Conservation (phyloP, 2,797 vertebrate genomes). For the Numenius phaeopus region DNA sequence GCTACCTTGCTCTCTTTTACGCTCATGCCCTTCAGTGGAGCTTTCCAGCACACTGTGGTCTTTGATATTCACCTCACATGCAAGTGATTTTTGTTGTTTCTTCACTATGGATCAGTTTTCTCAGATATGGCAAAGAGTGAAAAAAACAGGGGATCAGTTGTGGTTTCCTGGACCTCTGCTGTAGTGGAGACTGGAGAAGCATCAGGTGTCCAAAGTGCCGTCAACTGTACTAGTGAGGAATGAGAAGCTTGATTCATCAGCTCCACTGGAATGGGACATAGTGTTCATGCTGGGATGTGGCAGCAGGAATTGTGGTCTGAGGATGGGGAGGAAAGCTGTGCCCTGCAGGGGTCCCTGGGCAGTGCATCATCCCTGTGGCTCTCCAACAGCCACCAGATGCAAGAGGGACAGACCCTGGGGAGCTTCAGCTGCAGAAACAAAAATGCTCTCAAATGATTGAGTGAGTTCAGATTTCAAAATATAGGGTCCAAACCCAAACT, state of each 20-base stretch:
- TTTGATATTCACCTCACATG: neutral
- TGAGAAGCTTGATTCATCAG: fast-evolving
- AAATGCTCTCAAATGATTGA: neutral
- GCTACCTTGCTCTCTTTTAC: neutral
- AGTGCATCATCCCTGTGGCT: fast-evolving
- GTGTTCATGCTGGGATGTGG: fast-evolving
- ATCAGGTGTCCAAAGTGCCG: fast-evolving
- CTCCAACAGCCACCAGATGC: neutral
- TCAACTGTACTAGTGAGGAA: neutral
- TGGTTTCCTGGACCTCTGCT: neutral
- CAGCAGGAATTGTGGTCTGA: neutral
- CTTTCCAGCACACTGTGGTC: neutral
- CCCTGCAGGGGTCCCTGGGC: too few species aligned
- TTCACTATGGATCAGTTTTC: neutral
- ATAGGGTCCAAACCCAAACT: neutral
- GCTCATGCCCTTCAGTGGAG: neutral
- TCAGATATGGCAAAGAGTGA: neutral
- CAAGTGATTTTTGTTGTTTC: neutral
- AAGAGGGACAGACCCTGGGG: neutral
- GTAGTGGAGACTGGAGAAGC: neutral
- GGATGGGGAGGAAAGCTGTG: neutral
- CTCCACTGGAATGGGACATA: neutral
- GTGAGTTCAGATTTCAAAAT: neutral
- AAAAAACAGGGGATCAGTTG: neutral
- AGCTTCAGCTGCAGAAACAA: neutral